Evolutionary conservation across 2,113 vertebrate species (phyloP), one percentile per base, ranked within the genome.

Genomic region (Solea senegalensis): DNA sequence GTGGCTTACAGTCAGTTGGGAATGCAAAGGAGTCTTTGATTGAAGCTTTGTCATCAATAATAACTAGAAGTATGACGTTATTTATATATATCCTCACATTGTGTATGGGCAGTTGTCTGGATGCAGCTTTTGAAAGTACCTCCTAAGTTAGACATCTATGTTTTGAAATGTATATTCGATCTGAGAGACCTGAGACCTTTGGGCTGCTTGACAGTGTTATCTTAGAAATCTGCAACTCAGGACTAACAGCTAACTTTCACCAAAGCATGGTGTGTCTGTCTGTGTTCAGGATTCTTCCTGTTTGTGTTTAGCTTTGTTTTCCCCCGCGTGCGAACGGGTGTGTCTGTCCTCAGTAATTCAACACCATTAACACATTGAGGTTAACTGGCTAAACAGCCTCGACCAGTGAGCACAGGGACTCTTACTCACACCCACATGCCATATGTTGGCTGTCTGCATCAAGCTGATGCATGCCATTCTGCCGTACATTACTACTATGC

Each of bases 371-470:
- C 92, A 83, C 93, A 90, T 90, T 66, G 80, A 85, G 77, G 74
- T 93, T 92, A 91, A 94, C 95, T 93, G 90, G 93, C 94, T 93
- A 86, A 95, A 94, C 95, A 95, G 96, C 95, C 94, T 94, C 78
- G 80, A 81, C 92, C 81, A 93, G 94, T 92, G 85, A 87, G 76
- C 45, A 21, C 82, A 83, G 65, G 34, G 69, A 62, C 75, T 60
- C 74, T 66, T 73, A 80, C 73, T 83, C 76, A 83, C 86, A 77
- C 79, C 78, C 79, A 82, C 85, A 78, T 73, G 73, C 68, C 72
- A 67, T 80, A 76, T 74, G 83, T 54, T 76, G 46, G 62, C 70
- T 76, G 75, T 69, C 68, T 90, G 69, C 76, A 68, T 76, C 62
- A 58, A 65, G 56, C 76, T 67, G 21, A 73, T 41, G 51, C 53